Evolutionary conservation across 2,113 vertebrate genomes (phyloP).

Genomic region (Chaetodon trifascialis): DNA sequence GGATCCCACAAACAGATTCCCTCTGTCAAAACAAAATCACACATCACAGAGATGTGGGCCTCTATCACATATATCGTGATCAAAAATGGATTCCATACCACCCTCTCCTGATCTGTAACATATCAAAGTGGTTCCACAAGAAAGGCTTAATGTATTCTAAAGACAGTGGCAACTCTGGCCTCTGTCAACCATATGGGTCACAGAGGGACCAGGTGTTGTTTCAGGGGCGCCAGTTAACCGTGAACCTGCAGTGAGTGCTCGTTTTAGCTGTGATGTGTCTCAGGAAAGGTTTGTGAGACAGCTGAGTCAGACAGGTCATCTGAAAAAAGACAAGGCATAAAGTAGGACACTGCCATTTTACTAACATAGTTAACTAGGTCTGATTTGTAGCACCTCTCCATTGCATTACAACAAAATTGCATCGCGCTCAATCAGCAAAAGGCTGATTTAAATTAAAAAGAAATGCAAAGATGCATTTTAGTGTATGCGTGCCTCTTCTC

Average conservation of each 20-base stretch:
- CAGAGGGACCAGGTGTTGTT: background rate
- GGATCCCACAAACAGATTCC: background rate
- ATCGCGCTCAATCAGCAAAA: background rate
- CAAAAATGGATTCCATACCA: too few relatives aligned
- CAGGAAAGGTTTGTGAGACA: background rate
- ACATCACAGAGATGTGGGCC: too few relatives aligned
- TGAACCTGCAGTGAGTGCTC: background rate
- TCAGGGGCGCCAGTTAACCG: background rate
- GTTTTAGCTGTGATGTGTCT: background rate
- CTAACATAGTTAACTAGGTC: background rate
- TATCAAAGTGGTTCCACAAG: too few relatives aligned
- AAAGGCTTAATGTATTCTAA: background rate
- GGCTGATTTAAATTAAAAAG: too few relatives aligned
- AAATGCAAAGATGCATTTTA: background rate
- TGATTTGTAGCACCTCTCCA: background rate
- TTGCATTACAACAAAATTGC: background rate
- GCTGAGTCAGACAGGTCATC: background rate
- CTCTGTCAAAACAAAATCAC: too few relatives aligned
- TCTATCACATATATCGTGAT: too few relatives aligned
- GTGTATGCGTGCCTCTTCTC: too few relatives aligned
- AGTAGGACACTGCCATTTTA: background rate
- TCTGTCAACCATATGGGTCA: background rate
- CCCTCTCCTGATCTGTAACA: background rate
- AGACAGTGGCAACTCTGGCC: background rate
- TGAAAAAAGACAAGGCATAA: background rate